These are phyloP conservation scores for Laticauda colubrina DNA, from an alignment of 2,113 vertebrate genomes.

Conservation along the genomic window DNA sequence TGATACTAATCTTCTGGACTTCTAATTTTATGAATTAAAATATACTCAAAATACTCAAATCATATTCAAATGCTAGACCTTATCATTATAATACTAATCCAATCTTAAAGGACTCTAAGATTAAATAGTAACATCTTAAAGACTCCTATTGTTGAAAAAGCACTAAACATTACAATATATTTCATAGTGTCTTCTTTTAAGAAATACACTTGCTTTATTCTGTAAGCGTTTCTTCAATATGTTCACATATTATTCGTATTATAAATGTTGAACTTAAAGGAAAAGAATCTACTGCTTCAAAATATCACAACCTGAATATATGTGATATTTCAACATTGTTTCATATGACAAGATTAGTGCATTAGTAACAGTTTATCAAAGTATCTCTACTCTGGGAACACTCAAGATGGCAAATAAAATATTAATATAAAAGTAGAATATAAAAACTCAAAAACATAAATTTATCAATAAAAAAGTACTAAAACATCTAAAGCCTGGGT, in stretches of 20 bases:
- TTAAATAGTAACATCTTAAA: not conserved
- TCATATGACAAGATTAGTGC: conserved; percentile 22
- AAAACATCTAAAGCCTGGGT: not conserved
- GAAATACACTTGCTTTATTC: not conserved
- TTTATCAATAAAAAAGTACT: not conserved
- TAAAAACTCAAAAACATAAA: not conserved
- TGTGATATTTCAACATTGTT: conserved; percentile 24
- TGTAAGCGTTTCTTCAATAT: not conserved
- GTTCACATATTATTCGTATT: not conserved
- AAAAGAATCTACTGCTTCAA: not conserved
- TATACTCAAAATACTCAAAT: not conserved
- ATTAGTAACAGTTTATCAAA: conserved; percentile 50
- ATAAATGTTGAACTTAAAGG: not conserved
- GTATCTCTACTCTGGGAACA: not conserved
- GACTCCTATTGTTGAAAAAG: not conserved
- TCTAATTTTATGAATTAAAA: not conserved
- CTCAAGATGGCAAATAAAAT: not conserved
- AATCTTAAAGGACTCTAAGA: not conserved
- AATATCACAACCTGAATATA: not conserved
- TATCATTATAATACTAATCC: not conserved
- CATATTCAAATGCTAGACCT: not conserved
- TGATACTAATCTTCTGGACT: not conserved
- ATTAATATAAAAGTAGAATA: not conserved
- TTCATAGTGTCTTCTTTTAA: not conserved
- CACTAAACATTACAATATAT: not conserved